Base-by-base conservation (phyloP, 2,888 invertebrate genomes). In the Thalpophila matura region DNA sequence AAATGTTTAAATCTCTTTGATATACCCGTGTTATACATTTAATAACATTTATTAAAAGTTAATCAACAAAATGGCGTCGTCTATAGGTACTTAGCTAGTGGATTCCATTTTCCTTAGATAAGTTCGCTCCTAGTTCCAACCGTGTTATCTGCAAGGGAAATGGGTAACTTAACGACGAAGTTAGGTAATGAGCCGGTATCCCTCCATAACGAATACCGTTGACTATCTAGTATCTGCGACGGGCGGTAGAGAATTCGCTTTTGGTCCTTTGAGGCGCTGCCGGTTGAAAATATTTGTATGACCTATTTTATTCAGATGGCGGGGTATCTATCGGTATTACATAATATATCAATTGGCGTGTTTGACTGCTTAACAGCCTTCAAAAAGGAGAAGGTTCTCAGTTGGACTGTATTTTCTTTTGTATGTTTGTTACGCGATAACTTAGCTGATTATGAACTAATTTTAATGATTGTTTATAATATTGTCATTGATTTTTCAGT, bases 121-220 rank as follows among this genome's bases (percentile, higher is more conserved):
- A 22, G 0, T 33, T 56, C 9, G 10, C 20, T 26, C 26, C 6
- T 57, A 49, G 27, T 46, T 31, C 4, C 26, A 10, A 24, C 29
- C 22, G 37, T 31, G 7, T 65, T 38, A 65, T 58, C 45, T 58
- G 38, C 22, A 22, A 45, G 12, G 50, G 33, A n/a, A 53, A 66
- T 46, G 35, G 26, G 14, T 5, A 29, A 50, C 10, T 10, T 46
- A 40, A 37, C 18, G 26, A 47, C 35, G 27, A 14, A 24, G 42
- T 14, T 18, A 27, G 12, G 37, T 51, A 59, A 51, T 60, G 26
- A 68, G 22, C 12, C 14, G 12, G 29, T 51, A 37, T 43, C 35
- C 46, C 22, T 22, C 12, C 35, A 37, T 31, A 42, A 4, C 4
- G 43, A 14, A n/a, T n/a, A 7, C 14, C 16, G 18, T 12, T 31